Percentiles rank a stretch among this genome's conserved stretches.
These are phyloP conservation scores for Daktulosphaira vitifoliae DNA, from an alignment of 1,140 invertebrate species.

Conservation along the genomic window DNA sequence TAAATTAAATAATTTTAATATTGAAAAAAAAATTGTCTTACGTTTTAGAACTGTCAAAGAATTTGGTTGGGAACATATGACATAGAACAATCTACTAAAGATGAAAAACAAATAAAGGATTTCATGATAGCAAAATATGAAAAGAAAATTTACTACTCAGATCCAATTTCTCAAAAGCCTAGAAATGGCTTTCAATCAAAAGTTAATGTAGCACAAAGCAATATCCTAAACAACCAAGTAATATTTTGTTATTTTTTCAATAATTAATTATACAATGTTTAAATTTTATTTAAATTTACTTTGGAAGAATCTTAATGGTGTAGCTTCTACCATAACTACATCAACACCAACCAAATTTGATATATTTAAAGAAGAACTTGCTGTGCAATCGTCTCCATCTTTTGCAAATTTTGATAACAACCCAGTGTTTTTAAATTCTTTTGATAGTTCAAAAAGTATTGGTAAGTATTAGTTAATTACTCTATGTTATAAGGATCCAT, in stretches of 20 bases:
- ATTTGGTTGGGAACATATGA: slow-evolving; percentile 84
- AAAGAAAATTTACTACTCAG: slow-evolving; percentile 58
- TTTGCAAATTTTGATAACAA: slow-evolving; percentile 65
- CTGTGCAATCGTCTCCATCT: slow-evolving; percentile 40
- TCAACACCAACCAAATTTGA: slow-evolving; percentile 26
- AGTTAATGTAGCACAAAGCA: neutral
- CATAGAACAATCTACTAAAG: slow-evolving; percentile 51
- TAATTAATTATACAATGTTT: neutral
- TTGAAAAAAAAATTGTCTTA: too few relatives aligned
- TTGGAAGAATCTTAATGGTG: neutral
- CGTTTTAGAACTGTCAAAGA: slow-evolving; percentile 67
- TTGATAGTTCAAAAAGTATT: slow-evolving; percentile 12
- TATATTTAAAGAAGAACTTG: slow-evolving; percentile 8
- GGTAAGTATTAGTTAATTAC: slow-evolving; percentile 9
- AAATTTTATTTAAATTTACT: neutral
- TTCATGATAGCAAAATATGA: slow-evolving; percentile 92
- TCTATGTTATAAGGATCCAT: too few relatives aligned
- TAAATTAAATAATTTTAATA: too few relatives aligned
- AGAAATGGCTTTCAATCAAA: slow-evolving; percentile 1
- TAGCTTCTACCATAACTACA: slow-evolving; percentile 1
- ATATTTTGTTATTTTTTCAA: too few relatives aligned
- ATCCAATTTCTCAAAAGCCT: neutral
- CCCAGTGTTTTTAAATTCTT: slow-evolving; percentile 23
- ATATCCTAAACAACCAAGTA: slow-evolving; percentile 5
- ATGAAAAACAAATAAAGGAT: slow-evolving; percentile 82